These are phyloP conservation scores for Eupsilia transversa DNA, from an alignment of 2,888 invertebrate genomes.

Conservation along the genomic window DNA sequence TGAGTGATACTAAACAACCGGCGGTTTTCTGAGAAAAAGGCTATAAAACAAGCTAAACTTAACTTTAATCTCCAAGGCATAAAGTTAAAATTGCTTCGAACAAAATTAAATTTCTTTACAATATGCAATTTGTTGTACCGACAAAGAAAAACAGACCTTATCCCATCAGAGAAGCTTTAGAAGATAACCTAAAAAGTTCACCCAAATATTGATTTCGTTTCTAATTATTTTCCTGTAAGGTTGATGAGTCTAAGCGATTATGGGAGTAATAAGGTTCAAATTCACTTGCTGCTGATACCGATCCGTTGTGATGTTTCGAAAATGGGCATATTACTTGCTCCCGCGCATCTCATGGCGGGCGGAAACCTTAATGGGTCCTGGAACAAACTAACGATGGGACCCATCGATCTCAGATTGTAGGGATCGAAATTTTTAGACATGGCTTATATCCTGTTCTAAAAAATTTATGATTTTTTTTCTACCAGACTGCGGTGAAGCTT, in stretches of 20 bases:
- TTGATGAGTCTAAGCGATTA: neutral
- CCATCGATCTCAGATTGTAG: conserved; percentile 84
- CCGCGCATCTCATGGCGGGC: conserved; percentile 86
- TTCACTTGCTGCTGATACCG: conserved; percentile 39
- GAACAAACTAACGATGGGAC: conserved; percentile 89
- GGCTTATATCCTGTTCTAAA: conserved; percentile 13
- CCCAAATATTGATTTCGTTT: conserved; percentile 25
- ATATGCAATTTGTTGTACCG: conserved; percentile 42
- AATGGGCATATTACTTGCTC: conserved; percentile 74
- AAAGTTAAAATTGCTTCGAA: conserved; percentile 40
- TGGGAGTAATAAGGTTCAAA: conserved; percentile 59
- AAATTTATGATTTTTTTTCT: neutral
- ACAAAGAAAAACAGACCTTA: conserved; percentile 48
- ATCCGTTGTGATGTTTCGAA: conserved; percentile 68
- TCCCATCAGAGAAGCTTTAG: neutral
- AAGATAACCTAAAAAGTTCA: conserved; percentile 5
- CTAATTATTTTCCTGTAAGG: conserved; percentile 1
- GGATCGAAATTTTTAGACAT: conserved; percentile 69
- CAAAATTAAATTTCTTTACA: conserved; percentile 38
- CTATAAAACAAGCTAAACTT: conserved; percentile 51
- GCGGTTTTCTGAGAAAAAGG: conserved; percentile 79
- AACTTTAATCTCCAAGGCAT: conserved; percentile 32
- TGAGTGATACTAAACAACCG: conserved; percentile 82
- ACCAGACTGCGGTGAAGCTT: neutral
- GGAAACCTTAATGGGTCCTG: conserved; percentile 90